These are phyloP conservation scores for Lasioglossum marginatum DNA, from an alignment of 2,888 invertebrate species.

Conservation along the genomic window DNA sequence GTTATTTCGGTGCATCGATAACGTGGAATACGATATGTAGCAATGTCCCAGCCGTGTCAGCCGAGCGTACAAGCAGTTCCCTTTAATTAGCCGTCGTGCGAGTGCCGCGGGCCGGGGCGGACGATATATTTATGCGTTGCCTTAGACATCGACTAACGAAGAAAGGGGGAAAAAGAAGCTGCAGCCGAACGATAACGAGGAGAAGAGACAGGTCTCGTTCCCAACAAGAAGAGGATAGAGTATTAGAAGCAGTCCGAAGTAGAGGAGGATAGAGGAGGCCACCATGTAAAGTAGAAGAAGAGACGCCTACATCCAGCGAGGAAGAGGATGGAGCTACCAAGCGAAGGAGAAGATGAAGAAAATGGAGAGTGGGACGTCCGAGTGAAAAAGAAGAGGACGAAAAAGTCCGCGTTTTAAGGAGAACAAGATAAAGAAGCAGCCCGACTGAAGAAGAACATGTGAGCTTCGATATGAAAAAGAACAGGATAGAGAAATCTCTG, in stretches of 20 bases:
- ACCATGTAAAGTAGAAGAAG: not conserved
- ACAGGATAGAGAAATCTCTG: not conserved
- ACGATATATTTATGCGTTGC: slow-evolving; percentile 65
- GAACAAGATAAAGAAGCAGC: not conserved
- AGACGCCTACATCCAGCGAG: not conserved
- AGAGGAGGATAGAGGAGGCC: not conserved
- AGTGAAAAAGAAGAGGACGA: not conserved
- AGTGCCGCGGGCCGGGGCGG: slow-evolving; percentile 47
- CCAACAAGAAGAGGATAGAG: not conserved
- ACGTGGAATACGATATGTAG: slow-evolving; percentile 62
- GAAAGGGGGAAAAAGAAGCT: slow-evolving; percentile 22
- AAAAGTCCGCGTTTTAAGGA: not conserved
- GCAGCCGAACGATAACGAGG: not conserved
- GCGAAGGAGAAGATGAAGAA: not conserved
- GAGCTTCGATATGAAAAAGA: not conserved
- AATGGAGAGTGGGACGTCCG: not conserved
- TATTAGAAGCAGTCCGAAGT: not conserved
- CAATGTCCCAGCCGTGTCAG: slow-evolving; percentile 54
- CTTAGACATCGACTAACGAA: slow-evolving; percentile 50
- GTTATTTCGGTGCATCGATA: slow-evolving; percentile 62
- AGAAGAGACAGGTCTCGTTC: not conserved
- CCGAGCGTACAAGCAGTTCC: slow-evolving; percentile 61
- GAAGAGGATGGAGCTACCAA: not conserved
- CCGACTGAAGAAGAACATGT: not conserved
- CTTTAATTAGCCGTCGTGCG: slow-evolving; percentile 67